phyloP scores from a whole-genome alignment of 2,797 vertebrate species.

The Oreortyx pictus region DNA sequence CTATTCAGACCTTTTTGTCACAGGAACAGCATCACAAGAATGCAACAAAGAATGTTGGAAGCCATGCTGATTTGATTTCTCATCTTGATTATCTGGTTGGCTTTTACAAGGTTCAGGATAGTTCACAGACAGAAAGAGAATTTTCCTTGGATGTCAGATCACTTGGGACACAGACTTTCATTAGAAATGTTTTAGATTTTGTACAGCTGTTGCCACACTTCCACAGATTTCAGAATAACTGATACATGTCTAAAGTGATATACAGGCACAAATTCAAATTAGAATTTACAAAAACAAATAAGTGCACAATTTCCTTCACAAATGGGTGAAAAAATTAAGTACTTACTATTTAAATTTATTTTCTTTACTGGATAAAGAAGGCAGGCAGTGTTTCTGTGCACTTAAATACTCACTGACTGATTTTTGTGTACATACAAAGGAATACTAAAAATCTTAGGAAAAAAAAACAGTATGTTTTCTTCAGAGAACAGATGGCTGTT shows the following conservation, averaged over 20 bases:
- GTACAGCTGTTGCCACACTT: fast-evolving
- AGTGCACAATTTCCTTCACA: neutral
- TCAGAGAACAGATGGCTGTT: slow-evolving; percentile 26
- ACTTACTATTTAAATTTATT: neutral
- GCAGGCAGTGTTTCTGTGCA: neutral
- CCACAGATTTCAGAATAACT: neutral
- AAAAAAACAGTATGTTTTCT: neutral
- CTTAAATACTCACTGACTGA: neutral
- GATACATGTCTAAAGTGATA: neutral
- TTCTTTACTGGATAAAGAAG: neutral
- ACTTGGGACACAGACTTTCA: neutral
- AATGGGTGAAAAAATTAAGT: neutral
- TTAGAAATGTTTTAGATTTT: neutral
- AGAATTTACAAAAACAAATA: neutral
- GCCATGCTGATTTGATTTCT: neutral
- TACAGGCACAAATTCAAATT: neutral
- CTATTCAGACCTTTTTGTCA: neutral
- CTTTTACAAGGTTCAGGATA: neutral
- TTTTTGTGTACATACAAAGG: neutral
- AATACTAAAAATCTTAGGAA: neutral
- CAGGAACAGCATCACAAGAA: neutral
- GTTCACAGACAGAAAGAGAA: neutral
- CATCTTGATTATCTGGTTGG: neutral
- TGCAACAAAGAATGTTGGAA: neutral
- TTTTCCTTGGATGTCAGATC: neutral